A percentile compares a stretch with the other conserved stretches of the same genome.
Evolutionary conservation across 2,797 vertebrate species (phyloP).

Genomic region (Sebastiscus tertius): DNA sequence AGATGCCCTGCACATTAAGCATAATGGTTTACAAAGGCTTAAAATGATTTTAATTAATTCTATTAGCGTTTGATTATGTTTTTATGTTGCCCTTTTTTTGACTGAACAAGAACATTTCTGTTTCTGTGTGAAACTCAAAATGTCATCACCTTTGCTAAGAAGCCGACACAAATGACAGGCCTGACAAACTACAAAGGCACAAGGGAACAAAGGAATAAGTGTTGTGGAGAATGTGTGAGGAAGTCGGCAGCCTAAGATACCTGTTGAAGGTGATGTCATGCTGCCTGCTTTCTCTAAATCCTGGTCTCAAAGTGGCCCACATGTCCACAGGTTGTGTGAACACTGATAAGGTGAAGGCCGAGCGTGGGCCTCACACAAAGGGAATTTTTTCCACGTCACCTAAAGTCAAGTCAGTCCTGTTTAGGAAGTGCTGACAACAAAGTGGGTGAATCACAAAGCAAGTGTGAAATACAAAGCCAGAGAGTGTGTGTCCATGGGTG

Average conservation of each 20-base stretch:
- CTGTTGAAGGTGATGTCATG: conserved; percentile 41
- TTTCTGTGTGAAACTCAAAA: not conserved
- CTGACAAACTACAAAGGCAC: not conserved
- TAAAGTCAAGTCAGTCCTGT: not conserved
- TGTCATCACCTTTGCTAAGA: not conserved
- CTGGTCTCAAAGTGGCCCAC: not conserved
- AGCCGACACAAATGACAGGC: not conserved
- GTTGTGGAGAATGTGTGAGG: not conserved
- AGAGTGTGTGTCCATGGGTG: not conserved
- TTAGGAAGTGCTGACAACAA: not conserved
- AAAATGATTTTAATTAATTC: not conserved
- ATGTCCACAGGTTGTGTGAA: not conserved
- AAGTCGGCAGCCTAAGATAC: not conserved
- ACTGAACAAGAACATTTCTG: not conserved
- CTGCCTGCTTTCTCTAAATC: not conserved
- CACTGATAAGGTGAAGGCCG: not conserved
- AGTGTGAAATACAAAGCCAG: not conserved
- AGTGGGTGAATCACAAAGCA: not conserved
- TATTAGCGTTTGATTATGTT: not conserved
- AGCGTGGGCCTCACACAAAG: not conserved
- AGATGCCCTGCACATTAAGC: not conserved
- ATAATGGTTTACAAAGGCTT: not conserved
- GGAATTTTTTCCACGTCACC: not conserved
- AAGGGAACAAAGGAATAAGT: conserved; percentile 38
- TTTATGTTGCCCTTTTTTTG: not conserved